Conservation (phyloP, 2,113 vertebrate genomes). For the Mesoclemmys tuberculata region DNA sequence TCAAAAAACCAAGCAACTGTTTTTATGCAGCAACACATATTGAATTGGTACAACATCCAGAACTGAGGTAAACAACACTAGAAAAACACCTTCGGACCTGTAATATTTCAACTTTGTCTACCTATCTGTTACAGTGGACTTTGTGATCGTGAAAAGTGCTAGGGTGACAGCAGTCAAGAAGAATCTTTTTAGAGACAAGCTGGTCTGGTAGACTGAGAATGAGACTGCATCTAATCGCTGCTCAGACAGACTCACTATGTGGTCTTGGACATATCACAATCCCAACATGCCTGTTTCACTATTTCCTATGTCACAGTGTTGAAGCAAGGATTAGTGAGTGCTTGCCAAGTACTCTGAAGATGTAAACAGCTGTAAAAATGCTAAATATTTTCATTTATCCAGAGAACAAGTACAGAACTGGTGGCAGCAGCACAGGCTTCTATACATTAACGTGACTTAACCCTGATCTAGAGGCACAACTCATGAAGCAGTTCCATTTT, state of each 20-base stretch:
- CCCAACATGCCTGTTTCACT: neutral
- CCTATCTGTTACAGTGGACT: too few species aligned
- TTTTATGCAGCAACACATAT: too few species aligned
- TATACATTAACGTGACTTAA: neutral
- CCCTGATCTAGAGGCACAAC: neutral
- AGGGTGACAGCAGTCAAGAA: too few species aligned
- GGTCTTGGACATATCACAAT: neutral
- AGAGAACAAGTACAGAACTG: neutral
- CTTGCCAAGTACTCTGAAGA: neutral
- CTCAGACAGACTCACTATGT: neutral
- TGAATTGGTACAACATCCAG: too few species aligned
- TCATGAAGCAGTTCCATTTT: neutral
- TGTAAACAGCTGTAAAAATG: neutral
- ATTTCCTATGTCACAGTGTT: neutral
- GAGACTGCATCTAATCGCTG: too few species aligned
- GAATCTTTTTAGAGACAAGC: too few species aligned
- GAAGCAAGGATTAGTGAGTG: neutral
- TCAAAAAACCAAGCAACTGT: too few species aligned
- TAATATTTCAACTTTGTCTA: too few species aligned
- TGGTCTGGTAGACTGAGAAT: too few species aligned
- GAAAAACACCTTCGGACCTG: too few species aligned
- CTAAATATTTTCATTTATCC: neutral
- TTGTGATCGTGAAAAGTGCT: too few species aligned
- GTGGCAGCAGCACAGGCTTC: neutral
- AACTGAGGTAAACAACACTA: too few species aligned